Percentiles rank a stretch among this genome's conserved stretches.
phyloP scores from a whole-genome alignment of 2,797 vertebrate species.

The Orestias chungarensis region DNA sequence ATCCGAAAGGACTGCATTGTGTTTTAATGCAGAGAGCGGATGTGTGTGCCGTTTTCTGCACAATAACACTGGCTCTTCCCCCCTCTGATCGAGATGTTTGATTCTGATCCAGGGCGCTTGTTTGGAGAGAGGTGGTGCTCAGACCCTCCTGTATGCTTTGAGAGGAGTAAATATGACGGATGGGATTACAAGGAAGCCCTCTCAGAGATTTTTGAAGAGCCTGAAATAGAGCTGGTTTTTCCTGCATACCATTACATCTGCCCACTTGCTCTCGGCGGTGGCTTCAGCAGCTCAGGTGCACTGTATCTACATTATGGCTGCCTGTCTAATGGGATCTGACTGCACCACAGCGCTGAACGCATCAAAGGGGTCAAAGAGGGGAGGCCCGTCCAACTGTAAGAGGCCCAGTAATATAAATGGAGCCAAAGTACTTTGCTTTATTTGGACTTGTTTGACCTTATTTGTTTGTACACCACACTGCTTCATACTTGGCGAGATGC shows the following conservation, averaged over 20 bases:
- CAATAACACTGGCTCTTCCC: slow-evolving; percentile 17
- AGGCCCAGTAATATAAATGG: slow-evolving; percentile 76
- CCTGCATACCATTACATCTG: slow-evolving; percentile 73
- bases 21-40: slow-evolving; percentile 40
- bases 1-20: slow-evolving; percentile 71
- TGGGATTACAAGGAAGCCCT: slow-evolving; percentile 78
- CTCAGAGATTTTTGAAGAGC: slow-evolving; percentile 68
- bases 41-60: slow-evolving; percentile 52
- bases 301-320: slow-evolving; percentile 68
- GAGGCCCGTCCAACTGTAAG: slow-evolving; percentile 72
- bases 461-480: slow-evolving; percentile 79
- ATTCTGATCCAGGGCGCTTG: slow-evolving; percentile 63
- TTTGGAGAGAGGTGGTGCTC: slow-evolving; percentile 71
- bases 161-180: slow-evolving; percentile 72
- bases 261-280: slow-evolving; percentile 71
- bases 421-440: slow-evolving; percentile 82
- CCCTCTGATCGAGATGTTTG: slow-evolving; percentile 65
- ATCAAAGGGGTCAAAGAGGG: slow-evolving; percentile 73
- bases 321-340: slow-evolving; percentile 70
- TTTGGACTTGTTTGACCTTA: slow-evolving; percentile 79
- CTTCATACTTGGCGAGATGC: slow-evolving; percentile 72
- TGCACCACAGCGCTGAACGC: slow-evolving; percentile 64
- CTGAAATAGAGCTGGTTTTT: slow-evolving; percentile 76
- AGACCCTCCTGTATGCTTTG: slow-evolving; percentile 50
- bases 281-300: slow-evolving; percentile 72